A percentile compares a stretch with the other conserved stretches of the same genome.
Evolutionary conservation across 92 coral and sea anemone species (phyloP).

Genomic region (Scolanthus callimorphus): DNA sequence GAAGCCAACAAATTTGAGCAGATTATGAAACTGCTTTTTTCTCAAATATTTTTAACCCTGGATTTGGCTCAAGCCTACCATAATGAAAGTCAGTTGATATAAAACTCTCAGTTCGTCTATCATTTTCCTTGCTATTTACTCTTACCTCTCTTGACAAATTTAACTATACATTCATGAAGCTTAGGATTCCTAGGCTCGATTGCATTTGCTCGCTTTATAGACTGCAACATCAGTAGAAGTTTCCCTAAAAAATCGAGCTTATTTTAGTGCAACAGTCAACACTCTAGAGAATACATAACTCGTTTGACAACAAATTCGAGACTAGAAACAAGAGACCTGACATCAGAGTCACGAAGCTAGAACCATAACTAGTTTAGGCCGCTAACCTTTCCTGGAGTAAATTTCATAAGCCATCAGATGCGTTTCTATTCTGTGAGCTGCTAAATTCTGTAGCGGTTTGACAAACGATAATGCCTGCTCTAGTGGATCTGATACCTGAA

Average conservation of each 20-base stretch:
- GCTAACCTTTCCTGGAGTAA: constrained; percentile 79
- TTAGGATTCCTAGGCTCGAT: constrained; percentile 72
- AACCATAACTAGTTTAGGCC: neutral
- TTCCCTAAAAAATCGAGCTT: constrained; percentile 54
- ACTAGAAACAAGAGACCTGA: too few relatives aligned
- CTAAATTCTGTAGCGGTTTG: constrained; percentile 77
- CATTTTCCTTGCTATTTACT: too few relatives aligned
- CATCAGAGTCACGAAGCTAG: too few relatives aligned
- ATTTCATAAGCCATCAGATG: constrained; percentile 91
- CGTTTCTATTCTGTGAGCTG: constrained; percentile 77
- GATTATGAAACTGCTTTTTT: too few relatives aligned
- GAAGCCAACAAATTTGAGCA: too few relatives aligned
- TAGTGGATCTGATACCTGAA: constrained; percentile 79
- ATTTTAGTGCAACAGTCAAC: too few relatives aligned
- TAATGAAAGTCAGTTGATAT: too few relatives aligned
- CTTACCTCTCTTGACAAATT: constrained; percentile 69
- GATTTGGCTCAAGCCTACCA: too few relatives aligned
- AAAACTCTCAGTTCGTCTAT: neutral
- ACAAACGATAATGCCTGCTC: constrained; percentile 88
- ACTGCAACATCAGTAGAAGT: constrained; percentile 89
- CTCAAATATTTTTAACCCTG: too few relatives aligned
- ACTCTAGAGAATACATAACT: too few relatives aligned
- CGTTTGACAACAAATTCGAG: too few relatives aligned
- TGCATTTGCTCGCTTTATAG: constrained; percentile 83
- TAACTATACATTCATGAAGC: constrained; percentile 79